Percentiles rank a stretch among this genome's conserved stretches.
Evolutionary conservation across 1,140 invertebrate genomes (phyloP).

Genomic region (Protaetia brevitarsis): DNA sequence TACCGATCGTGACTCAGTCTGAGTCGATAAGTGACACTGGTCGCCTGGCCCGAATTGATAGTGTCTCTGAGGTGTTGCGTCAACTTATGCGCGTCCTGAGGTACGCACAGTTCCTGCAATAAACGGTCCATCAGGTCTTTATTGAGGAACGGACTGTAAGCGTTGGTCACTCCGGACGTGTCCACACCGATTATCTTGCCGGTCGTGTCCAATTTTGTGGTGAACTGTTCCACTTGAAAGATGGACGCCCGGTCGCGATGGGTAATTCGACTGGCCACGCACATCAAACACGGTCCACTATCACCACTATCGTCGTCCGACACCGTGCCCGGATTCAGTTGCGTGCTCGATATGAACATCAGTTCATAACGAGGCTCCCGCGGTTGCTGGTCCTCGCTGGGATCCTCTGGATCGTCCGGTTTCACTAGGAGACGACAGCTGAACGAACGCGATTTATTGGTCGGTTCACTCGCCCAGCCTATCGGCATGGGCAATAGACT

Average conservation of each 20-base stretch:
- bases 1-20: conserved; percentile 71
- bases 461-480: conserved; percentile 45
- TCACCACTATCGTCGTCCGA: conserved; percentile 50
- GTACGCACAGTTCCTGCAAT: conserved; percentile 77
- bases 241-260: conserved; percentile 75
- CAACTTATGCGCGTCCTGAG: conserved; percentile 69
- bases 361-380: conserved; percentile 70
- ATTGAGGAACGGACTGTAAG: conserved; percentile 64
- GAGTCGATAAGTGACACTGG: conserved; percentile 75
- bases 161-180: conserved; percentile 63
- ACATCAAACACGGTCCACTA: conserved; percentile 63
- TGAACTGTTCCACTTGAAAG: conserved; percentile 79
- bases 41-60: conserved; percentile 62
- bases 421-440: conserved; percentile 83
- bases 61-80: conserved; percentile 73
- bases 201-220: conserved; percentile 82
- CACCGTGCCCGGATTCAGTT: conserved; percentile 52
- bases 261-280: conserved; percentile 80
- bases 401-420: conserved; percentile 69
- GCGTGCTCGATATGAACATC: conserved; percentile 66
- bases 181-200: conserved; percentile 82
- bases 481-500: conserved; percentile 73
- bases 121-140: conserved; percentile 67
- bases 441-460: conserved; percentile 67
- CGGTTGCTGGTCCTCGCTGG: conserved; percentile 77